phyloP scores from a whole-genome alignment of 2,113 vertebrate genomes.

The Pavo muticus region DNA sequence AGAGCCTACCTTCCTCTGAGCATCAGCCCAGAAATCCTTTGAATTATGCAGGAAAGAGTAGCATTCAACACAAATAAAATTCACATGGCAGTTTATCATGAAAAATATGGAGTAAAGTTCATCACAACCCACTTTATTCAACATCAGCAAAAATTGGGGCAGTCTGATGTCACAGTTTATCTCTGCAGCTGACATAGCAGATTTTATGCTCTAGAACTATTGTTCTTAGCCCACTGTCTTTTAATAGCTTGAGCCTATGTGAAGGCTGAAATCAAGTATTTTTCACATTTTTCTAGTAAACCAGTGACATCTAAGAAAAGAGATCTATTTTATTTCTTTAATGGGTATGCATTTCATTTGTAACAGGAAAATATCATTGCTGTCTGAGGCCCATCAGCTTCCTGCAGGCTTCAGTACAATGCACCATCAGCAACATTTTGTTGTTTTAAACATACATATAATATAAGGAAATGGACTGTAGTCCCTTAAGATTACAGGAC shows the following conservation, averaged over 20 bases:
- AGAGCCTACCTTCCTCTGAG: not conserved
- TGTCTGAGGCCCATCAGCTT: not conserved
- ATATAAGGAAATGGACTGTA: conserved; percentile 46
- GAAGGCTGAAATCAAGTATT: not conserved
- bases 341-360: not conserved
- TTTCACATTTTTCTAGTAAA: not conserved
- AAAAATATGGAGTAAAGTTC: not conserved
- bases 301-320: not conserved
- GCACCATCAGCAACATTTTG: conserved; percentile 38
- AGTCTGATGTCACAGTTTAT: not conserved
- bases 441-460: conserved; percentile 3
- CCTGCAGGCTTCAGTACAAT: conserved; percentile 33
- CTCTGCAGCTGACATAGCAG: not conserved
- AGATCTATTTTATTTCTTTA: not conserved
- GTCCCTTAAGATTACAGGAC: not conserved
- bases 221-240: not conserved
- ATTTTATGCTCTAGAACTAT: not conserved
- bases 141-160: not conserved
- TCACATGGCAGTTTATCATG: fast-evolving
- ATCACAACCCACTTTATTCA: not conserved
- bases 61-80: not conserved
- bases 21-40: not conserved
- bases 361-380: conserved; percentile 37
- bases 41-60: not conserved
- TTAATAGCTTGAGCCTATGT: not conserved